Base-by-base conservation (phyloP, 1,140 invertebrate species). In the Chlorops oryzae region DNA sequence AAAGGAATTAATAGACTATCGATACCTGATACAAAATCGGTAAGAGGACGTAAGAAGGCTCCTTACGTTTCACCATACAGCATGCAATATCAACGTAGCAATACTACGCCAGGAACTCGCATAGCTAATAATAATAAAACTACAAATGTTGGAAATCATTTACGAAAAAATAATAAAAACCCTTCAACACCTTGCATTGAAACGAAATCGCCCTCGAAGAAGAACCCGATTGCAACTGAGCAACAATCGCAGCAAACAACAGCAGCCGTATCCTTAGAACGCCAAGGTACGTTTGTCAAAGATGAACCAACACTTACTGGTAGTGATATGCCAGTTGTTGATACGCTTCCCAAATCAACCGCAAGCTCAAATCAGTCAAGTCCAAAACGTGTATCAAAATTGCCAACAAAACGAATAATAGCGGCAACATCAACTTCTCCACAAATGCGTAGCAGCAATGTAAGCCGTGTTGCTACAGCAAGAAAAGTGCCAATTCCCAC, bases 221-320 rank as follows among this genome's bases (percentile, higher is more conserved):
- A n/a, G n/a, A n/a, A n/a, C n/a, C n/a, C n/a, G n/a, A n/a, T n/a
- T n/a, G n/a, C n/a, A n/a, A n/a, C n/a, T n/a, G n/a, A n/a, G n/a
- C n/a, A n/a, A n/a, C n/a, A n/a, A n/a, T n/a, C 3, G 22, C 27
- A n/a, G 13, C 28, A 3, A 40, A 49, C 40, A 27, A 15, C 21
- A 5, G n/a, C 24, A 18, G 15, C 34, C 3, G 23, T n/a, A 35
- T 18, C 80, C 2, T 62, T 86, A 7, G 84, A 87, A 44, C 79
- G 90, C 32, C 89, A 93, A 68, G 88, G 87, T 20, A 93, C 90
- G 0, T 93, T 93, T 64, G 88, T 87, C 0, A 92, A 92, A 71
- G 88, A 92, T 54, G 85, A 88, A 56, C 75, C 77, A 5, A 65
- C 77, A 3, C 72, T 74, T 55, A 56, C 70, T 18, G 58, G 75